These are phyloP conservation scores for Lindbergichthys nudifrons DNA, from an alignment of 2,797 vertebrate species.

Conservation along the genomic window DNA sequence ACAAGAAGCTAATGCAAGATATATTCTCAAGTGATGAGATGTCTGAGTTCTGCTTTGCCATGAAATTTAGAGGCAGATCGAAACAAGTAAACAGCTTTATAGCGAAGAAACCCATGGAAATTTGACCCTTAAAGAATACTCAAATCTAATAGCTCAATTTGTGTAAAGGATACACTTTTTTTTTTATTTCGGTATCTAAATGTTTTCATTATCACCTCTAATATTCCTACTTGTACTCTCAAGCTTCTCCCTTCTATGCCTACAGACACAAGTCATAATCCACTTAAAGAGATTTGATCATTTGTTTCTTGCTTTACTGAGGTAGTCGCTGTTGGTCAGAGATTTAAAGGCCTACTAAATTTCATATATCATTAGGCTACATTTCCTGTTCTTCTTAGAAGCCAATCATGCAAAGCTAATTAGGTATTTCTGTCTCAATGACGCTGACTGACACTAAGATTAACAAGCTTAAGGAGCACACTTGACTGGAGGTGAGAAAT, in stretches of 20 bases:
- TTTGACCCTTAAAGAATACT: slow-evolving; percentile 31
- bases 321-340: slow-evolving; percentile 55
- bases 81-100: slow-evolving; percentile 28
- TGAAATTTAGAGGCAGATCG: not conserved
- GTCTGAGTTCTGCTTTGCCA: slow-evolving; percentile 3
- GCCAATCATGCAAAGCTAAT: slow-evolving; percentile 81
- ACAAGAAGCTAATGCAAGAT: slow-evolving; percentile 9
- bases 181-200: slow-evolving; percentile 7
- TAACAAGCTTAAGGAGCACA: slow-evolving; percentile 75
- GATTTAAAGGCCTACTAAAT: slow-evolving; percentile 60
- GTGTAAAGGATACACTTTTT: slow-evolving; percentile 14
- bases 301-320: slow-evolving; percentile 45
- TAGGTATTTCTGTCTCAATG: slow-evolving; percentile 73
- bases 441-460: slow-evolving; percentile 81
- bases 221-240: not conserved
- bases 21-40: not conserved
- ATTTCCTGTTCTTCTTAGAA: slow-evolving; percentile 71
- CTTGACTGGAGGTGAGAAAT: slow-evolving; percentile 75
- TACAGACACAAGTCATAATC: slow-evolving; percentile 27
- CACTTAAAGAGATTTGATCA: slow-evolving; percentile 41
- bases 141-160: slow-evolving; percentile 9
- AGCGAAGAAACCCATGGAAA: slow-evolving; percentile 5
- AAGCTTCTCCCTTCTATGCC: slow-evolving; percentile 18
- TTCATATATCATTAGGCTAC: slow-evolving; percentile 72
- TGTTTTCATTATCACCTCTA: slow-evolving; percentile 22